Percentiles rank a stretch among this genome's conserved stretches.
Conservation (phyloP, 2,888 invertebrate genomes). For the Mesopsocus fuscifrons region DNA sequence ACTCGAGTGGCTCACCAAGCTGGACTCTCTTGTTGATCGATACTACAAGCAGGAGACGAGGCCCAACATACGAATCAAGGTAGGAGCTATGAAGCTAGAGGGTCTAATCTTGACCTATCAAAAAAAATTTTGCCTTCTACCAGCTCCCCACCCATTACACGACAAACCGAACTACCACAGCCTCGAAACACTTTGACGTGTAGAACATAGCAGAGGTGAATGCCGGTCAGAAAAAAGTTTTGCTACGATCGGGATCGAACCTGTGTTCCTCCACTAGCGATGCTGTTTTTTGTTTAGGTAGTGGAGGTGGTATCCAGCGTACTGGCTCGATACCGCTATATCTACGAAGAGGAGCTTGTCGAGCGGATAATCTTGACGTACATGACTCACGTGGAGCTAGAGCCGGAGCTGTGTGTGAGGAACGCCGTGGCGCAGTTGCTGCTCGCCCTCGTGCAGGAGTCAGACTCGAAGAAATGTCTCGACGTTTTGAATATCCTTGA, state of each 20-base stretch:
- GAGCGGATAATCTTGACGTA: constrained; percentile 60
- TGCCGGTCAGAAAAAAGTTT: too few species aligned
- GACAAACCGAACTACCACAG: too few species aligned
- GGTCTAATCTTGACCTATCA: too few species aligned
- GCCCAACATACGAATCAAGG: constrained; percentile 55
- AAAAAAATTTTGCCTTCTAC: too few species aligned
- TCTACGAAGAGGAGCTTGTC: constrained; percentile 67
- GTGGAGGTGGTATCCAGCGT: not conserved
- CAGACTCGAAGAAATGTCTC: constrained; percentile 46
- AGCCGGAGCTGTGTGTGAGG: constrained; percentile 46
- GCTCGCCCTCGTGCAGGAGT: constrained; percentile 45
- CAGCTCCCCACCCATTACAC: too few species aligned
- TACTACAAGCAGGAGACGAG: constrained; percentile 56
- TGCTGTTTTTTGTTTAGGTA: not conserved
- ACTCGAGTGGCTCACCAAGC: constrained; percentile 45
- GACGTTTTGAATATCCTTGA: constrained; percentile 57
- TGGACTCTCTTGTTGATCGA: constrained; percentile 52
- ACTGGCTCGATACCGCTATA: constrained; percentile 20
- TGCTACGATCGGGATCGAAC: too few species aligned
- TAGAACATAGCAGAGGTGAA: too few species aligned
- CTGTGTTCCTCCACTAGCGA: too few species aligned
- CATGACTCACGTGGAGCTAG: constrained; percentile 46
- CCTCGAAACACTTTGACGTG: too few species aligned
- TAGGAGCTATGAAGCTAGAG: too few species aligned
- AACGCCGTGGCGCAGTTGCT: constrained; percentile 41